Base-by-base conservation (phyloP, 2,888 invertebrate genomes). In the Epiperipatus broadwayi region DNA sequence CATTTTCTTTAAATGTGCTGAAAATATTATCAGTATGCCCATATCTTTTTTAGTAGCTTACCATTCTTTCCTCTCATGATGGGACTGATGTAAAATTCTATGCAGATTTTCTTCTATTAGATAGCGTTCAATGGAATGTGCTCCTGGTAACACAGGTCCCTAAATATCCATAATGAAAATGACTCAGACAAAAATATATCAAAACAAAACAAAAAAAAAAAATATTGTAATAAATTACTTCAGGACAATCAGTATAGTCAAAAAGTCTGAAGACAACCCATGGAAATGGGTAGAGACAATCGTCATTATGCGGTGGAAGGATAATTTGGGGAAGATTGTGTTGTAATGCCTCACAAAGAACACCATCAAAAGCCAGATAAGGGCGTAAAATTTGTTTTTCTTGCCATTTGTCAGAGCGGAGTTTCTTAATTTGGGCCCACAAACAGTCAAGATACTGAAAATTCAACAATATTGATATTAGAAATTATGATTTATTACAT, bases 161-260 rank as follows among this genome's bases (percentile, higher is more conserved):
- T 60, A 47, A 15, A 41, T 12, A 20, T n/a, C n/a, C n/a, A n/a
- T n/a, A n/a, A n/a, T n/a, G n/a, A n/a, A n/a, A n/a, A 0, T 81
- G 79, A 0, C 73, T 35, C 8, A 37, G 14, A 38, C 19, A n/a
- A 27, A 8, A 40, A 5, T 33, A n/a, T 8, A 42, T 21, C 3
- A 30, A 41, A 42, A 27, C 16, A 37, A 37, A 46, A 34, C 20
- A 35, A 28, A 21, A 10, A 20, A 29, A 21, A 22, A 19, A 38
- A 10, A 28, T 25, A 16, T 22, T 7, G 10, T 22, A 22, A 22
- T 22, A 12, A 10, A 45, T 37, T 34, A 51, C 54, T 58, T 91
- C 91, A 0, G 93, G 91, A 50, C 93, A 91, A 62, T 99, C 97
- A 0, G 93, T 91, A 58, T 95, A 91, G 60, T 95, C 95, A 64